phyloP scores from a whole-genome alignment of 2,113 vertebrate genomes.

The Hystrix cristata region DNA sequence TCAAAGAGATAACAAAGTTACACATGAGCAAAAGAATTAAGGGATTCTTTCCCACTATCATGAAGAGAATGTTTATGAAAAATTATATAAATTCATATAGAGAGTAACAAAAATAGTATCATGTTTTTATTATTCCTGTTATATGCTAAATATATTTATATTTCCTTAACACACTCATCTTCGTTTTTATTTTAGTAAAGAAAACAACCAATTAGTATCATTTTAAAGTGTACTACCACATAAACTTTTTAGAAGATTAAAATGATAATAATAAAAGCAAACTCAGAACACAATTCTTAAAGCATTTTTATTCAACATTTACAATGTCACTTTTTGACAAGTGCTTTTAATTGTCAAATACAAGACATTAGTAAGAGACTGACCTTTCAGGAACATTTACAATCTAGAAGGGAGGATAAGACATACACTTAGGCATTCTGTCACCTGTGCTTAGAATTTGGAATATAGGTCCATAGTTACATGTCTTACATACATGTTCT shows the following conservation, averaged over 20 bases:
- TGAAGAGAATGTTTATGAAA: background rate
- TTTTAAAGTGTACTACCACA: background rate
- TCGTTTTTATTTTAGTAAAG: background rate
- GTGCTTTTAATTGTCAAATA: background rate
- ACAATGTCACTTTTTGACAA: background rate
- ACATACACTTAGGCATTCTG: background rate
- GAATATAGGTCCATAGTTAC: background rate
- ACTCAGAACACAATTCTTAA: background rate
- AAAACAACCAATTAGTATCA: background rate
- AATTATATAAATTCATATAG: background rate
- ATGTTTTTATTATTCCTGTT: background rate
- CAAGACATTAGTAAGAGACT: background rate
- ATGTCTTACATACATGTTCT: background rate
- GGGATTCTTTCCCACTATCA: background rate
- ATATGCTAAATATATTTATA: background rate
- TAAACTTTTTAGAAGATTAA: background rate
- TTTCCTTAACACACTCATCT: background rate
- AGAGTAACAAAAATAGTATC: background rate
- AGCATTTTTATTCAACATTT: background rate
- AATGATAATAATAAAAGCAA: conserved; percentile 1
- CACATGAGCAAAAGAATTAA: background rate
- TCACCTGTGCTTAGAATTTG: background rate
- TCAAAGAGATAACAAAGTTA: background rate
- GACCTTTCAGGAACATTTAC: background rate
- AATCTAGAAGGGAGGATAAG: background rate